Evolutionary conservation across 2,797 vertebrate species (phyloP), one percentile per base, ranked within the genome.

Genomic region (Acipenser oxyrinchus): DNA sequence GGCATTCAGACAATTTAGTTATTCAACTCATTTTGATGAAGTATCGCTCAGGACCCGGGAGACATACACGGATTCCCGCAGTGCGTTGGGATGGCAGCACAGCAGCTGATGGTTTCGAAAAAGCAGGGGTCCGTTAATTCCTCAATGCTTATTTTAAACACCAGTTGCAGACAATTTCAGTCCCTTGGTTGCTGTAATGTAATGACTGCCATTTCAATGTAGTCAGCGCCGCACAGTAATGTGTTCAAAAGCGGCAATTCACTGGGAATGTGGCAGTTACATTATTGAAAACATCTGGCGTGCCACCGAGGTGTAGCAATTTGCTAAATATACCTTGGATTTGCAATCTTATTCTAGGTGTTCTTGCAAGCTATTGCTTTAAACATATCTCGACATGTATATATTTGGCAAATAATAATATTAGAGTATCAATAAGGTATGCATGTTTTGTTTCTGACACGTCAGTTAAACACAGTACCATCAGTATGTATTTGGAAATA

Each of bases 151-250:
- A 88, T 89, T 90, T 81, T 81, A 88, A 87, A 86, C 75, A 72
- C 71, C 63, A 70, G 71, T 70, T 63, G 69, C 71, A 11, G 70
- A 70, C 81, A 13, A 64, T 64, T 49, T 10, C 48, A 6, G 50
- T 9, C 62, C 80, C 81, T 77, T 82, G 82, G 84, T 82, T 80
- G 84, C 85, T 81, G 81, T 64, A 73, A 72, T 87, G 87, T 91
- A 91, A 91, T 90, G 89, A 90, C 89, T 89, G 89, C 88, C 89
- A 91, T 90, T 90, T 89, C 87, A 90, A 87, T 88, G 84, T 88
- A 88, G 89, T 90, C 88, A 90, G 86, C 86, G 83, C 83, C 84
- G 84, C 80, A 78, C 82, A 76, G 81, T 89, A 90, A 90, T 89
- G 87, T 87, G 83, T 86, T 88, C 86, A 88, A 84, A 89, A 89